Conservation (phyloP, 2,113 vertebrate genomes). For the Ictidomys tridecemlineatus region DNA sequence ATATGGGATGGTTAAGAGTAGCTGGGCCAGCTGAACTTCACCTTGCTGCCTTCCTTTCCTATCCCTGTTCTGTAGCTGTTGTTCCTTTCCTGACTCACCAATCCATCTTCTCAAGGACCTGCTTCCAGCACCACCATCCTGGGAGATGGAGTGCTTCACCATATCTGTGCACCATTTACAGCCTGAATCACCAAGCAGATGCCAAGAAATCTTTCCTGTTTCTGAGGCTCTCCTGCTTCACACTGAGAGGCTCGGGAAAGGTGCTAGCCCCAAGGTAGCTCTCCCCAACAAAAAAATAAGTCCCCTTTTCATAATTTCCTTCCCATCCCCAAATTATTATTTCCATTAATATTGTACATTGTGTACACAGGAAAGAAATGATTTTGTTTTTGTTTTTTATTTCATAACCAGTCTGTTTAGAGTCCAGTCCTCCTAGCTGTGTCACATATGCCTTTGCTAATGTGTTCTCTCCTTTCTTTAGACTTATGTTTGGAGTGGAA, state of each 20-base stretch:
- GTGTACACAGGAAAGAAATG: slow-evolving; percentile 71
- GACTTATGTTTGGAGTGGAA: slow-evolving; percentile 51
- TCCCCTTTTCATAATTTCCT: not conserved
- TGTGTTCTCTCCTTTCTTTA: slow-evolving; percentile 61
- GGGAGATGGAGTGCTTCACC: not conserved
- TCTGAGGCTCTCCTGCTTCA: not conserved
- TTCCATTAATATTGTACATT: slow-evolving; percentile 66
- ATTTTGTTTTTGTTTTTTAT: slow-evolving; percentile 44
- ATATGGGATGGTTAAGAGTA: not conserved
- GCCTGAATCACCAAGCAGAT: not conserved
- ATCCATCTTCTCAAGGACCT: not conserved
- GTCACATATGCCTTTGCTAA: slow-evolving; percentile 57
- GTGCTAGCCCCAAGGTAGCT: slow-evolving; percentile 66
- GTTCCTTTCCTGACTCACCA: not conserved
- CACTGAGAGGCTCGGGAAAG: slow-evolving; percentile 62
- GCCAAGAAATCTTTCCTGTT: not conserved
- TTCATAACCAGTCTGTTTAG: slow-evolving; percentile 64
- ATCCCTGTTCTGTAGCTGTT: not conserved
- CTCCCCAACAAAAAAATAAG: not conserved
- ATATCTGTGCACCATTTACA: not conserved
- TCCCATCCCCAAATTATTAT: slow-evolving; percentile 61
- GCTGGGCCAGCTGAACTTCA: not conserved
- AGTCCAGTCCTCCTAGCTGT: slow-evolving; percentile 22
- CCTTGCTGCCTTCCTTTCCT: not conserved
- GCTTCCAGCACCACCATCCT: slow-evolving; percentile 10